These are phyloP conservation scores for Scomber japonicus DNA, from an alignment of 2,113 vertebrate genomes.

Conservation along the genomic window DNA sequence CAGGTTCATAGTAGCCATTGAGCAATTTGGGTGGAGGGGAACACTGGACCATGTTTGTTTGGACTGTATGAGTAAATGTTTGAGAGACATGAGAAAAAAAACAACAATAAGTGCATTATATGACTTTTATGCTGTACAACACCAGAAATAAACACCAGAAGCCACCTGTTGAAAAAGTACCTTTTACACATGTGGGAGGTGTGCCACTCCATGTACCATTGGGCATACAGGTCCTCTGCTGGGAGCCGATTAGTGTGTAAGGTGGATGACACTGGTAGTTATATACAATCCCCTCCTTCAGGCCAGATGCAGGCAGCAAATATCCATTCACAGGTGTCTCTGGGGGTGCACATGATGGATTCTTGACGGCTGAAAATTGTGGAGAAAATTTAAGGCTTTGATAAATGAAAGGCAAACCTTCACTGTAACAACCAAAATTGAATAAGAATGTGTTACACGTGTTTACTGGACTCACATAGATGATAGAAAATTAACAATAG, in stretches of 20 bases:
- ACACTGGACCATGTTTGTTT: constrained; percentile 84
- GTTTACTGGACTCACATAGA: neutral
- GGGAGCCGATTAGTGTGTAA: constrained; percentile 87
- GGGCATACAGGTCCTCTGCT: constrained; percentile 87
- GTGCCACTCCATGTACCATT: constrained; percentile 90
- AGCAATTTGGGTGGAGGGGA: constrained; percentile 83
- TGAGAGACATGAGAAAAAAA: neutral
- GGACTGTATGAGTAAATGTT: constrained; percentile 9
- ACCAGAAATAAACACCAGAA: neutral
- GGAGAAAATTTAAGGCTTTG: neutral
- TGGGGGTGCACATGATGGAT: constrained; percentile 85
- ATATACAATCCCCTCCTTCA: constrained; percentile 81
- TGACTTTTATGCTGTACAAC: constrained; percentile 5
- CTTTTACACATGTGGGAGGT: constrained; percentile 90
- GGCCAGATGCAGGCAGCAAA: constrained; percentile 83
- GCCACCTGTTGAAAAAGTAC: constrained; percentile 70
- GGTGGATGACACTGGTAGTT: constrained; percentile 90
- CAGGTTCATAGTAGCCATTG: constrained; percentile 87
- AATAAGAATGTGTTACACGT: neutral
- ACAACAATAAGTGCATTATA: neutral
- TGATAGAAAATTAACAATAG: neutral
- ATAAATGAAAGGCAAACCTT: constrained; percentile 11
- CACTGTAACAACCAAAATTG: neutral
- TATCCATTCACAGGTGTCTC: constrained; percentile 87
- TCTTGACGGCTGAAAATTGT: constrained; percentile 67